Evolutionary conservation across 2,888 invertebrate genomes (phyloP), one percentile per base, ranked within the genome.

Genomic region (Morpho helenor): DNA sequence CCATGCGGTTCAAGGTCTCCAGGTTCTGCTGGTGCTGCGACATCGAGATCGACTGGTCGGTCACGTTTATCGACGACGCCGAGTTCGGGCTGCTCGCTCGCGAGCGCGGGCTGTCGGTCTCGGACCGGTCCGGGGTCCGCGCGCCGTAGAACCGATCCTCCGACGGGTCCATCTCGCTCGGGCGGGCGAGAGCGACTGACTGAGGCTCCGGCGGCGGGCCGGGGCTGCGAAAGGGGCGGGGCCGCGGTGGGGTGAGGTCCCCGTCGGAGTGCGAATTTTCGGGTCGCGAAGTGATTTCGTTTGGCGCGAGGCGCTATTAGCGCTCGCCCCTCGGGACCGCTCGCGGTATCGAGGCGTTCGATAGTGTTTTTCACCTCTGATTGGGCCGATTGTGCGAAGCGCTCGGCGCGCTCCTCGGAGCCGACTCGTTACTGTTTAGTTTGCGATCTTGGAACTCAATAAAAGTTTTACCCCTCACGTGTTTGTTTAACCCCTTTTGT

Each of bases 221-320:
- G 83, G 82, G 76, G 80, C 60, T 57, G 66, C 49, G 60, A 58
- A 64, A 79, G 81, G 80, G 70, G 82, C 78, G 68, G 79, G 67
- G 67, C 68, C 61, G 51, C 58, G 62, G 61, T 86, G 84, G 83
- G 77, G 80, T 79, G 71, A 81, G 82, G 84, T 86, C 84, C 81
- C 87, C 88, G 91, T 92, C 80, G 83, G 84, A 85, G 87, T 87
- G 87, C 85, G 86, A 87, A 87, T 81, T 87, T 87, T 83, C 87
- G 87, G 86, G 85, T 83, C 83, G 84, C 84, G 84, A 82, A 84
- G 86, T 86, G 88, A 87, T 87, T 88, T 87, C 82, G 85, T 87
- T 87, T 84, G 83, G 80, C 84, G 83, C 83, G 80, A 81, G 82
- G 81, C 79, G 55, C 79, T 80, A 87, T 88, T 88, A 87, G 84